Evolutionary conservation across 2,888 invertebrate genomes (phyloP).

Genomic region (Agrochola circellaris): DNA sequence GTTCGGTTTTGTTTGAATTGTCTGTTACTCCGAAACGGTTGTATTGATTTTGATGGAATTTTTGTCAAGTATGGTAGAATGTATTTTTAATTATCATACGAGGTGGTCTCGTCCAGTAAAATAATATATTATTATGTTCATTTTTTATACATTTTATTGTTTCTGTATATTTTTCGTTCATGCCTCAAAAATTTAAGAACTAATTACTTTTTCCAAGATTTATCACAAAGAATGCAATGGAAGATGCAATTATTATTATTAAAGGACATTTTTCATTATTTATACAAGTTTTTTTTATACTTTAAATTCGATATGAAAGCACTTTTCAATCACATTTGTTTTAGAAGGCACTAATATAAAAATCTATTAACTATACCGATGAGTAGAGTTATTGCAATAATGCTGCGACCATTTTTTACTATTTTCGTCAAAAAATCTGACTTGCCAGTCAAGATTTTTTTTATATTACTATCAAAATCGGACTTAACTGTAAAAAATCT

Average conservation of each 20-base stretch:
- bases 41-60: not conserved
- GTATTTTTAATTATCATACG: not conserved
- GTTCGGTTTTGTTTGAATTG: conserved; percentile 12
- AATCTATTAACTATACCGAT: conserved; percentile 32
- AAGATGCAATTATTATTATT: conserved; percentile 57
- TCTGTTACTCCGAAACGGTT: not conserved
- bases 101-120: too few species aligned
- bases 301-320: conserved; percentile 63
- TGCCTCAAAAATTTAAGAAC: conserved; percentile 44
- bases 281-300: conserved; percentile 50
- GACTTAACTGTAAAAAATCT: too few species aligned
- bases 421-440: not conserved
- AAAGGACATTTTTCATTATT: conserved; percentile 42
- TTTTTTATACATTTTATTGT: not conserved
- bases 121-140: not conserved
- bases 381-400: not conserved
- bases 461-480: too few species aligned
- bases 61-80: not conserved
- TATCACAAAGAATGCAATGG: conserved; percentile 64
- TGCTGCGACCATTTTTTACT: conserved; percentile 10
- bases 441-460: too few species aligned
- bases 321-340: conserved; percentile 62
- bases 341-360: conserved; percentile 55
- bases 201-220: conserved; percentile 52
- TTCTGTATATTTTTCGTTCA: not conserved